Conservation (phyloP, 2,797 vertebrate species). For the Crypturellus tataupa region DNA sequence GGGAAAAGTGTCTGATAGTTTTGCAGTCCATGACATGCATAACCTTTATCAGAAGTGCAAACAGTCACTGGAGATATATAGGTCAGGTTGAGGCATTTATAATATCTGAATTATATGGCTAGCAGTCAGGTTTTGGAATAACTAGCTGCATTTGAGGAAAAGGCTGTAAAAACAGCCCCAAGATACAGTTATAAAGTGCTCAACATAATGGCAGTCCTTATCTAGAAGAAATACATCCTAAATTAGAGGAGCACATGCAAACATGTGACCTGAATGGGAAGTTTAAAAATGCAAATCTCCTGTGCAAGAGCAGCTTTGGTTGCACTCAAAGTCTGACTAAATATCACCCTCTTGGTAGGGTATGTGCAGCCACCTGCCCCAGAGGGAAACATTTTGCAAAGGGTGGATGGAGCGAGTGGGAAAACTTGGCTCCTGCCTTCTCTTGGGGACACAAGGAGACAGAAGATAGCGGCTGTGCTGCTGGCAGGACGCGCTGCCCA, state of each 20-base stretch:
- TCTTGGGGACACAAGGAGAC: not conserved
- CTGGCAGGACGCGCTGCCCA: not conserved
- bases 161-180: not conserved
- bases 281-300: not conserved
- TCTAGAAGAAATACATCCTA: not conserved
- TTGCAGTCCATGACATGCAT: not conserved
- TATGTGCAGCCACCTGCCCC: rapidly evolving
- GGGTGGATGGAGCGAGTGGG: not conserved
- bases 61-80: not conserved
- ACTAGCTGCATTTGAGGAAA: not conserved
- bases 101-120: not conserved
- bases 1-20: not conserved
- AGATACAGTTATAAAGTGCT: not conserved
- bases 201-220: not conserved
- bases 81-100: not conserved
- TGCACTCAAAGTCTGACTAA: not conserved
- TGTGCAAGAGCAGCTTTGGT: not conserved
- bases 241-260: not conserved
- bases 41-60: not conserved
- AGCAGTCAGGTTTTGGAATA: not conserved
- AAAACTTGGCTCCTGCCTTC: not conserved
- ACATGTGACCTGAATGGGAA: not conserved
- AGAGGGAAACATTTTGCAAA: not conserved
- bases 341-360: not conserved
- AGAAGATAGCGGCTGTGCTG: too few species aligned